Percentiles rank a stretch among this genome's conserved stretches.
These are phyloP conservation scores for Oceanites oceanicus DNA, from an alignment of 2,113 vertebrate species.

Conservation along the genomic window DNA sequence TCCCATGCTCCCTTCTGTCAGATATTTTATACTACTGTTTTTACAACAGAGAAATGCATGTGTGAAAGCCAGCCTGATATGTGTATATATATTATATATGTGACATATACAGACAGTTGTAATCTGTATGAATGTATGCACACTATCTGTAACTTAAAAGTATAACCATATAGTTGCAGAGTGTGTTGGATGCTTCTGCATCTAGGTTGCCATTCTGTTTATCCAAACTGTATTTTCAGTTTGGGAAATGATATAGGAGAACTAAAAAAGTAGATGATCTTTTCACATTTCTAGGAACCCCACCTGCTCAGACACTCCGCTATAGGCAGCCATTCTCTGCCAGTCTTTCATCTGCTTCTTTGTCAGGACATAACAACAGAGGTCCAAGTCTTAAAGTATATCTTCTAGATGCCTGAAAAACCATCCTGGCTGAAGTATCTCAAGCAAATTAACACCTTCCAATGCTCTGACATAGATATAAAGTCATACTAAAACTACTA, in stretches of 20 bases:
- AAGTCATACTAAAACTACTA: not conserved
- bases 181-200: not conserved
- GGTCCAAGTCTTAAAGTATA: not conserved
- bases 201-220: not conserved
- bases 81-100: not conserved
- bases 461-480: not conserved
- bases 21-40: not conserved
- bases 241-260: not conserved
- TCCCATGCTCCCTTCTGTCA: not conserved
- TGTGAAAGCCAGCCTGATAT: not conserved
- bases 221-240: not conserved
- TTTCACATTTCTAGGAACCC: not conserved
- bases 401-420: not conserved
- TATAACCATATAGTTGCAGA: not conserved
- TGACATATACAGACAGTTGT: not conserved
- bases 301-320: not conserved
- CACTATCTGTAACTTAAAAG: not conserved
- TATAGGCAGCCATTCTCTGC: not conserved
- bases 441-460: not conserved
- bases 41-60: not conserved
- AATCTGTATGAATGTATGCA: not conserved
- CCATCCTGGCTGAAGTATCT: not conserved
- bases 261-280: not conserved
- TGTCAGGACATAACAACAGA: not conserved
- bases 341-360: not conserved